A percentile compares a stretch with the other conserved stretches of the same genome.
phyloP scores from a whole-genome alignment of 2,113 vertebrate species.

The Natator depressus region DNA sequence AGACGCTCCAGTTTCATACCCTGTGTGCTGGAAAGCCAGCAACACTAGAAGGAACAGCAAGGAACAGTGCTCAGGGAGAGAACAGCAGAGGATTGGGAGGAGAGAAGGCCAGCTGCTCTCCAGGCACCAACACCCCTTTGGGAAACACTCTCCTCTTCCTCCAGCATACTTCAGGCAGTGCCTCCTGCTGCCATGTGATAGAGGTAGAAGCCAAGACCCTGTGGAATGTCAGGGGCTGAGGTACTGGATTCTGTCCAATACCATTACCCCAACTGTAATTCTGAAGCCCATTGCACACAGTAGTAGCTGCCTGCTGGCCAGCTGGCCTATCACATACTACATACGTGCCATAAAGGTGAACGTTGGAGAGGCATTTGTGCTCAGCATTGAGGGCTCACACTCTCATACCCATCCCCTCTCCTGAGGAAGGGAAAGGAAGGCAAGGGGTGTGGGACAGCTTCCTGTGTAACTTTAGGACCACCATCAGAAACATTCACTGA shows the following conservation, averaged over 20 bases:
- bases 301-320: slow-evolving; percentile 53
- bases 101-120: slow-evolving; percentile 48
- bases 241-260: slow-evolving; percentile 18
- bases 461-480: slow-evolving; percentile 57
- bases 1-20: background rate
- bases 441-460: slow-evolving; percentile 47
- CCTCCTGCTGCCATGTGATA: slow-evolving; percentile 48
- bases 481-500: slow-evolving; percentile 46
- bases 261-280: slow-evolving; percentile 13
- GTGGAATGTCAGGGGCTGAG: background rate
- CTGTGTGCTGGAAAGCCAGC: slow-evolving; percentile 15
- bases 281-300: slow-evolving; percentile 15
- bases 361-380: slow-evolving; percentile 53
- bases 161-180: slow-evolving; percentile 38
- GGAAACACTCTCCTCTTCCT: slow-evolving; percentile 9
- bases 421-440: slow-evolving; percentile 40
- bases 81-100: background rate
- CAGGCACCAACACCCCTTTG: slow-evolving; percentile 15
- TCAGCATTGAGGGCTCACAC: slow-evolving; percentile 48
- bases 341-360: slow-evolving; percentile 45
- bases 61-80: slow-evolving; percentile 26
- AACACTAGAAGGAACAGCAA: slow-evolving; percentile 4
- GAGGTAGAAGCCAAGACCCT: slow-evolving; percentile 64
- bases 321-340: slow-evolving; percentile 11
- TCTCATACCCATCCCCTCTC: slow-evolving; percentile 29